Evolutionary conservation across 1,140 invertebrate genomes (phyloP).

Genomic region (Marisa cornuarietis): DNA sequence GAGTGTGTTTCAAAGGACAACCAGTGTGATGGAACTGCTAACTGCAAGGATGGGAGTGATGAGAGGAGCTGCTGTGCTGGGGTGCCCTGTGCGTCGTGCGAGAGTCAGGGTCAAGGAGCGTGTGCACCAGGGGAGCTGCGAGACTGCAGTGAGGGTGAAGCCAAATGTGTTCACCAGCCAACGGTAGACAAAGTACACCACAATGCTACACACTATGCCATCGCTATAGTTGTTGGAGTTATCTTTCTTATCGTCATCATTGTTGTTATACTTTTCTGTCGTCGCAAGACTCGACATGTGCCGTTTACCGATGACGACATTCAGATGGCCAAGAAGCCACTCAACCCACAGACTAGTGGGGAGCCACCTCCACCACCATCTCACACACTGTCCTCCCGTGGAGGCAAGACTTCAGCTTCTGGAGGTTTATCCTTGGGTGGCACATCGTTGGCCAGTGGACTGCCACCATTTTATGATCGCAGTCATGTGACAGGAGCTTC

Average conservation of each 20-base stretch:
- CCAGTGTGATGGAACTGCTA: slow-evolving; percentile 70
- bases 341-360: slow-evolving; percentile 43
- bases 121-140: slow-evolving; percentile 18
- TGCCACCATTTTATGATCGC: slow-evolving; percentile 72
- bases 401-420: slow-evolving; percentile 47
- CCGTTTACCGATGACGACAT: slow-evolving; percentile 42
- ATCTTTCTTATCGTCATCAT: slow-evolving; percentile 54
- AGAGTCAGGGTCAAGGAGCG: slow-evolving; percentile 16
- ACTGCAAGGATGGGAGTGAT: slow-evolving; percentile 82
- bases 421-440: slow-evolving; percentile 49
- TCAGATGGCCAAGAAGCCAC: slow-evolving; percentile 54
- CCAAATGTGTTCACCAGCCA: slow-evolving; percentile 24
- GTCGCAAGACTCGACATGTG: slow-evolving; percentile 46
- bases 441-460: slow-evolving; percentile 37
- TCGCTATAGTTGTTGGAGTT: slow-evolving; percentile 58
- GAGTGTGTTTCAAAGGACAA: slow-evolving; percentile 81
- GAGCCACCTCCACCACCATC: slow-evolving; percentile 34
- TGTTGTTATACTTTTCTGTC: slow-evolving; percentile 56
- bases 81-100: slow-evolving; percentile 16
- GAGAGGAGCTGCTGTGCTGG: slow-evolving; percentile 77
- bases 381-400: slow-evolving; percentile 45
- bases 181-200: slow-evolving; percentile 13
- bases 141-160: slow-evolving; percentile 9
- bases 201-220: slow-evolving; percentile 51
- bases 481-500: slow-evolving; percentile 83